Percentiles rank a stretch among this genome's conserved stretches.
phyloP scores from a whole-genome alignment of 2,113 vertebrate genomes.

The Pristiophorus japonicus region DNA sequence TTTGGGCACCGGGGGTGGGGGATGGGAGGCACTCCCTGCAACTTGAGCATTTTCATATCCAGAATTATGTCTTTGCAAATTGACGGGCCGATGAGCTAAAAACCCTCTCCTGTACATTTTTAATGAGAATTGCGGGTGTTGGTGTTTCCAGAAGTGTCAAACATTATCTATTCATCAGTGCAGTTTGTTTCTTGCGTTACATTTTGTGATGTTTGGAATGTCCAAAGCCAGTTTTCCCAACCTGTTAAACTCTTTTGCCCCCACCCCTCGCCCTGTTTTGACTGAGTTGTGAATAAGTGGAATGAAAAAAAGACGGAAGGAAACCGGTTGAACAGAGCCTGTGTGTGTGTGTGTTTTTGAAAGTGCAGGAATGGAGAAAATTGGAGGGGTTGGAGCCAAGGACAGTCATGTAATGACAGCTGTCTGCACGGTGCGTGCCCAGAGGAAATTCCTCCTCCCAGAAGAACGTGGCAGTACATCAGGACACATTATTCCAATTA shows the following conservation, averaged over 20 bases:
- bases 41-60: background rate
- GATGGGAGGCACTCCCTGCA: background rate
- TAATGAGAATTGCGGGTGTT: too few species aligned
- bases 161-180: background rate
- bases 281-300: background rate
- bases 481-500: constrained; percentile 48
- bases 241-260: background rate
- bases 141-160: background rate
- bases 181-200: background rate
- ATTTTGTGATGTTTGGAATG: background rate
- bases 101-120: background rate
- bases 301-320: background rate
- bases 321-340: background rate
- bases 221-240: background rate
- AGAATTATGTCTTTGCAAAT: background rate
- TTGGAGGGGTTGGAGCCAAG: background rate
- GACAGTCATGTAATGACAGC: constrained; percentile 12
- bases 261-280: background rate
- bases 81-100: background rate
- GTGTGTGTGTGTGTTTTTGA: background rate
- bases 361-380: background rate
- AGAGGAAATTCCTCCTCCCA: constrained; percentile 49
- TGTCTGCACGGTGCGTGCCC: constrained; percentile 37
- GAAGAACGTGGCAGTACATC: constrained; percentile 40
- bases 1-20: background rate